These are phyloP conservation scores for Ricordea florida DNA, from an alignment of 92 coral and sea anemone species.

Conservation along the genomic window DNA sequence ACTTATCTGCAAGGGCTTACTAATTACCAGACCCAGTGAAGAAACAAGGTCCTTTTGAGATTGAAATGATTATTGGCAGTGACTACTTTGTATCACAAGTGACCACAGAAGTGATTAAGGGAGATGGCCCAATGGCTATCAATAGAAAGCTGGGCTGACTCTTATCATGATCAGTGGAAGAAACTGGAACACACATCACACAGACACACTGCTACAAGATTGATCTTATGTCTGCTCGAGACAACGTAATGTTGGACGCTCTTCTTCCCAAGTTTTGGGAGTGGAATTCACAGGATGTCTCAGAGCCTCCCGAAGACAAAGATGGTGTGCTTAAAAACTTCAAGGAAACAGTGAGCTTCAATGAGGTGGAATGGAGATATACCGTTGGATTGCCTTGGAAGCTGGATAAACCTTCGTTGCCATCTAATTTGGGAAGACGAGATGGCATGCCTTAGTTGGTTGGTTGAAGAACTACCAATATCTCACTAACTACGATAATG, in stretches of 20 bases:
- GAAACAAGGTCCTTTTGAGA: neutral
- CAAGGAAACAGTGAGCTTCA: neutral
- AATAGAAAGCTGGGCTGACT: neutral
- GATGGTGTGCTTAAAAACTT: neutral
- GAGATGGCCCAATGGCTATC: constrained; percentile 7
- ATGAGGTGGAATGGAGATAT: neutral
- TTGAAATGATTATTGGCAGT: neutral
- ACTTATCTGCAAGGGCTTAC: neutral
- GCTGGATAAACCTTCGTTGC: neutral
- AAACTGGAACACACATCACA: neutral
- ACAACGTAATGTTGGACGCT: neutral
- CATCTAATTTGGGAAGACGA: neutral
- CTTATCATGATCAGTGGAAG: neutral
- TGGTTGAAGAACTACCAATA: neutral
- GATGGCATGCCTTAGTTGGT: neutral
- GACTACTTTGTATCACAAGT: neutral
- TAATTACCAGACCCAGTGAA: constrained; percentile 1
- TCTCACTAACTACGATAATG: neutral
- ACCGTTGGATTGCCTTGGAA: constrained; percentile 10
- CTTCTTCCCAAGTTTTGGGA: neutral
- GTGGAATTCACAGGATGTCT: neutral
- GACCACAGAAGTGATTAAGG: neutral
- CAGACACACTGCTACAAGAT: constrained; percentile 2
- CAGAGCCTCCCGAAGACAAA: neutral
- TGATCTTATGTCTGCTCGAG: constrained; percentile 1